phyloP scores from a whole-genome alignment of 2,113 vertebrate genomes.

The Forbesichthys agassizii region DNA sequence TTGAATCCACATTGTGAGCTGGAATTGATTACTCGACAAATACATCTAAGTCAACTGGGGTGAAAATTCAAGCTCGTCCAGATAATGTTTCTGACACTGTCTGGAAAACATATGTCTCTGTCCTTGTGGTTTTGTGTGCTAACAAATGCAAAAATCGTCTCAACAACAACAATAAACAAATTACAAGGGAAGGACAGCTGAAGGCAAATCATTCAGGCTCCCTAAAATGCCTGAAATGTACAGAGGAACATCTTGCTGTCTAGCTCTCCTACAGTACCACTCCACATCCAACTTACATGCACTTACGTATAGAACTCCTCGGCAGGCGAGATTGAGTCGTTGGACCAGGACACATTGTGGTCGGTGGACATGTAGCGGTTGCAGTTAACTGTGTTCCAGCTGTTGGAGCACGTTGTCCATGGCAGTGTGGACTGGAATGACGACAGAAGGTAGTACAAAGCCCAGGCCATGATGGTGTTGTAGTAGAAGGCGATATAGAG shows the following conservation, averaged over 20 bases:
- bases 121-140: too few species aligned
- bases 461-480: conserved; percentile 99
- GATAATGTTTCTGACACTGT: too few species aligned
- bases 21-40: too few species aligned
- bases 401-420: conserved; percentile 90
- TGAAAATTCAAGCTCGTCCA: too few species aligned
- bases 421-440: conserved; percentile 88
- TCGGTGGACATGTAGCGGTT: conserved; percentile 87
- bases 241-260: background rate
- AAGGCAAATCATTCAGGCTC: background rate
- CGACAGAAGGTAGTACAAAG: conserved; percentile 94
- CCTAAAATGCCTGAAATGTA: too few species aligned
- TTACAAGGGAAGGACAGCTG: too few species aligned
- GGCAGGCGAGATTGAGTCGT: conserved; percentile 87
- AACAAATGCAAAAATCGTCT: too few species aligned
- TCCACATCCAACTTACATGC: conserved; percentile 79
- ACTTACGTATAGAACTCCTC: conserved; percentile 99
- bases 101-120: too few species aligned
- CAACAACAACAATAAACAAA: too few species aligned
- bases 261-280: background rate
- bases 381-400: conserved; percentile 94
- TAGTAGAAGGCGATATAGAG: conserved; percentile 97
- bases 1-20: too few species aligned
- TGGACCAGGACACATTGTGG: conserved; percentile 86
- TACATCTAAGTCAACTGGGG: too few species aligned